Evolutionary conservation across 1,140 invertebrate species (phyloP).

Genomic region (Drosophila gunungcola): DNA sequence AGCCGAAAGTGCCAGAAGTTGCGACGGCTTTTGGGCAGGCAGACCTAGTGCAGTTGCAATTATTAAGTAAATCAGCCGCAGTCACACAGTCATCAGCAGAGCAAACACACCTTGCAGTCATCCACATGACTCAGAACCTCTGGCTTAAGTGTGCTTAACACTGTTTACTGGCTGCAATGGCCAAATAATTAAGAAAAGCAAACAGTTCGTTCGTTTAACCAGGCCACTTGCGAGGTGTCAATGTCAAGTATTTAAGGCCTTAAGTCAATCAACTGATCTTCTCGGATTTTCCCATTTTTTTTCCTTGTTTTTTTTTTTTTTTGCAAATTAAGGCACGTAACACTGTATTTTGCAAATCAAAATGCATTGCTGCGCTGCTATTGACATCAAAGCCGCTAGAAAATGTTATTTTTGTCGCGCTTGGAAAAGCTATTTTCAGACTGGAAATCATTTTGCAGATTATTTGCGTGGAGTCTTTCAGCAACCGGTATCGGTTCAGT

Average conservation of each 20-base stretch:
- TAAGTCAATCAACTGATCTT: slow-evolving; percentile 20
- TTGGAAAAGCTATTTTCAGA: slow-evolving; percentile 43
- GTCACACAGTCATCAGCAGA: slow-evolving; percentile 3
- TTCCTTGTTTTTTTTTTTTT: not conserved
- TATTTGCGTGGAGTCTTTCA: slow-evolving; percentile 18
- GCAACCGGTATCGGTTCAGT: slow-evolving; percentile 44
- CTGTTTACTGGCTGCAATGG: slow-evolving; percentile 39
- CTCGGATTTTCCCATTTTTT: not conserved
- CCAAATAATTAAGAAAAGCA: slow-evolving; percentile 48
- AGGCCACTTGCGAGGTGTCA: slow-evolving; percentile 64
- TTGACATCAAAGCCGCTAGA: slow-evolving; percentile 20
- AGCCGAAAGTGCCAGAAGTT: slow-evolving; percentile 27
- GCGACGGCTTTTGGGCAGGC: not conserved
- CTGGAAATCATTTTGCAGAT: slow-evolving; percentile 41
- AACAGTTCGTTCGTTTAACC: slow-evolving; percentile 45
- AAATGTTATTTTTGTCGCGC: slow-evolving; percentile 46
- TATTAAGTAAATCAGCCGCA: slow-evolving; percentile 22
- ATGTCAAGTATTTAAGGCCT: slow-evolving; percentile 44
- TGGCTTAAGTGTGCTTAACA: slow-evolving; percentile 24
- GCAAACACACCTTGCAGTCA: slow-evolving; percentile 21
- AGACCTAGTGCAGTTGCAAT: slow-evolving; percentile 15
- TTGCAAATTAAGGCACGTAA: not conserved
- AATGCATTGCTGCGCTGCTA: slow-evolving; percentile 13
- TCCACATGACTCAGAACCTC: slow-evolving; percentile 30
- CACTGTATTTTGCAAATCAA: slow-evolving; percentile 4